phyloP scores from a whole-genome alignment of 2,113 vertebrate genomes.

The Pungitius pungitius region DNA sequence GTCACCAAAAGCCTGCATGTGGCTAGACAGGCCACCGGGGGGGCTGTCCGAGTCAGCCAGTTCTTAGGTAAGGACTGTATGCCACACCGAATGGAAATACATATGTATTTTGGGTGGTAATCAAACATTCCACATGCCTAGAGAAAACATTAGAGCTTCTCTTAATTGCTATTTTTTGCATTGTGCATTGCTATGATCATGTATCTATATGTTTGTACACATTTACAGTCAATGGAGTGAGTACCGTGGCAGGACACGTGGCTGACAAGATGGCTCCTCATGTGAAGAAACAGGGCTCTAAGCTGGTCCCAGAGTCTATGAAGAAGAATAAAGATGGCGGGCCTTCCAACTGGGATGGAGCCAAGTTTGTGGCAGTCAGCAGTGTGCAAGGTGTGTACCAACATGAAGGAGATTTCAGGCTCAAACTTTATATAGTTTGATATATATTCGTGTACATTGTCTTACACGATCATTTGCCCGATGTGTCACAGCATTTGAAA shows the following conservation, averaged over 20 bases:
- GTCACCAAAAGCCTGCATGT: constrained; percentile 86
- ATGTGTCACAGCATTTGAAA: not conserved
- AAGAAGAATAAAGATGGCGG: constrained; percentile 88
- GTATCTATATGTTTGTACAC: constrained; percentile 12
- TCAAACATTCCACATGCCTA: not conserved
- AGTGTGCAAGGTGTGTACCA: constrained; percentile 86
- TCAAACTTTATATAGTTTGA: not conserved
- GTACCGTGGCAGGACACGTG: constrained; percentile 86
- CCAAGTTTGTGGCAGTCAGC: constrained; percentile 89
- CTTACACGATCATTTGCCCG: not conserved
- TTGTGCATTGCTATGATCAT: not conserved
- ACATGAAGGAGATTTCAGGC: not conserved
- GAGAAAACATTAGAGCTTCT: not conserved
- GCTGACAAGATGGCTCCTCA: constrained; percentile 91
- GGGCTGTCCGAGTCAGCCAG: constrained; percentile 91
- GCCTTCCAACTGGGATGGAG: constrained; percentile 85
- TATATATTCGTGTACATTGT: not conserved
- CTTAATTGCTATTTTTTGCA: too few relatives aligned
- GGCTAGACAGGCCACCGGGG: constrained; percentile 88
- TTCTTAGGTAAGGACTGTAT: constrained; percentile 83
- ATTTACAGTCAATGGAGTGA: constrained; percentile 89
- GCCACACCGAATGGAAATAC: not conserved
- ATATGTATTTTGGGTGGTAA: not conserved
- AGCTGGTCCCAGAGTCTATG: constrained; percentile 91
- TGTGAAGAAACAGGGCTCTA: constrained; percentile 92